Base-by-base conservation (phyloP, 2,888 invertebrate species). In the Ceriagrion tenellum region DNA sequence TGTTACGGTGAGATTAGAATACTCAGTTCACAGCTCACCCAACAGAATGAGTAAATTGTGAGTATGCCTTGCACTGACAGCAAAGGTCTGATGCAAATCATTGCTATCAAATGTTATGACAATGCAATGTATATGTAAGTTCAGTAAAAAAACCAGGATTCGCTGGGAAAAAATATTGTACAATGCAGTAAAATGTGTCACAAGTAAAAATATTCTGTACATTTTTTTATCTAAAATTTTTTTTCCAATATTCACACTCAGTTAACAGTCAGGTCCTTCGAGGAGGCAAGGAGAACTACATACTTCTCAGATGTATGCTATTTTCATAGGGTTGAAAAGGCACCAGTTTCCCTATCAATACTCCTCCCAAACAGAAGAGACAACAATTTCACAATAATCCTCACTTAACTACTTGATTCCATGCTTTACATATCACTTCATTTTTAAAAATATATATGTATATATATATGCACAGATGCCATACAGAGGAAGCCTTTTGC, bases 131-230 rank as follows among this genome's bases (percentile, higher is more conserved):
- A 26, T 93, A 63, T 55, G 40, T 40, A 93, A 40, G 69, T 20
- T 40, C 69, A 74, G 56, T 74, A 63, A 93, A 74, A 74, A 93
- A 74, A 93, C 26, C 69, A 63, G 63, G 35, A 40, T 63, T 91
- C 47, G 40, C 59, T 74, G 63, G 93, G 69, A 93, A 74, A 93
- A 93, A 69, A 93, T 93, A 59, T 89, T 26, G 13, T 69, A 55
- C 40, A 63, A 91, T 91, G 63, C 18, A 35, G 59, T 55, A 69
- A 63, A 93, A 74, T 30, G 47, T 69, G 26, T 69, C 69, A 59
- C 93, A 93, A n/a, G 69, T 69, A 93, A 93, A 93, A 93, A 93
- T 93, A 93, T 63, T 93, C 93, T 93, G 47, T 93, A 93, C 93
- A 93, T 69, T 93, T 93, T 93, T 55, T 93, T 55, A 47, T 74